These are phyloP conservation scores for Tinamus major DNA, from an alignment of 2,797 vertebrate genomes.

Conservation along the genomic window DNA sequence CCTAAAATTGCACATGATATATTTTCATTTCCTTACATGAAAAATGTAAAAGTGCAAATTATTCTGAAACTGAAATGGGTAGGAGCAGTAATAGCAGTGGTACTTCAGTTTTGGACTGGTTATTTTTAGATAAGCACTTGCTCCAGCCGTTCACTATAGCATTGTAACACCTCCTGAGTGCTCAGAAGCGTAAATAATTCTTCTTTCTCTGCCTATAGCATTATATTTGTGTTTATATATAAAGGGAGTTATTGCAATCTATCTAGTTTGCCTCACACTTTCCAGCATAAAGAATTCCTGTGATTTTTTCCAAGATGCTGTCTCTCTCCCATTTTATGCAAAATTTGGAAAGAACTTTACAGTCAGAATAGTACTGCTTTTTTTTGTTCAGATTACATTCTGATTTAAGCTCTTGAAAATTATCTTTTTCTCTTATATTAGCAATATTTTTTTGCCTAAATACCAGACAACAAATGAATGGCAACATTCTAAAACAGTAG, in stretches of 20 bases:
- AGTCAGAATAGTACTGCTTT: slow-evolving; percentile 15
- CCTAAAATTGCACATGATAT: not conserved
- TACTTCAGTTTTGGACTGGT: slow-evolving; percentile 44
- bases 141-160: slow-evolving; percentile 40
- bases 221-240: slow-evolving; percentile 57
- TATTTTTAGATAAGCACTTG: slow-evolving; percentile 61
- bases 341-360: slow-evolving; percentile 5
- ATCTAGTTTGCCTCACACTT: slow-evolving; percentile 58
- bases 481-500: slow-evolving; percentile 36
- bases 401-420: not conserved
- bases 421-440: not conserved
- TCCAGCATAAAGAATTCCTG: slow-evolving; percentile 52
- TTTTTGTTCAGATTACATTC: not conserved
- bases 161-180: slow-evolving; percentile 45
- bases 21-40: not conserved
- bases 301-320: slow-evolving; percentile 31
- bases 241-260: slow-evolving; percentile 50
- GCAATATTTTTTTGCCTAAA: slow-evolving; percentile 20
- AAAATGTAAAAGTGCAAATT: slow-evolving; percentile 9
- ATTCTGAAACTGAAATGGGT: slow-evolving; percentile 44
- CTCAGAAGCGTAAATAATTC: slow-evolving; percentile 42
- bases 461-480: slow-evolving; percentile 36
- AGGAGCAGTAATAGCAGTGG: slow-evolving; percentile 25
- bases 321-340: slow-evolving; percentile 18
- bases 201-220: slow-evolving; percentile 37